Percentiles rank a stretch among this genome's conserved stretches.
Evolutionary conservation across 2,113 vertebrate genomes (phyloP).

Genomic region (Ptilonorhynchus violaceus): DNA sequence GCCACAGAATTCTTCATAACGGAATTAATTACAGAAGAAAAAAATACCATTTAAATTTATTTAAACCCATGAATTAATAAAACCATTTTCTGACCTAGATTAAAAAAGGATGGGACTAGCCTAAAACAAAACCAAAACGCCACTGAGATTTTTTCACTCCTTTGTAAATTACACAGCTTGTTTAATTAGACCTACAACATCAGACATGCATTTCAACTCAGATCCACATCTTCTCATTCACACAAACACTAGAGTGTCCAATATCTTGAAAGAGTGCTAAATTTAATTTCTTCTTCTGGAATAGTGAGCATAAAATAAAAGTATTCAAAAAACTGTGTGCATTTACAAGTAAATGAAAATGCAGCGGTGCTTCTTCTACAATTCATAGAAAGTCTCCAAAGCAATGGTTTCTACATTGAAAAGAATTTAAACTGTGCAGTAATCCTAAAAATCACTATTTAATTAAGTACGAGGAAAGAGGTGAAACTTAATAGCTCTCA

Average conservation of each 20-base stretch:
- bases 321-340: not conserved
- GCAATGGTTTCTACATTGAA: not conserved
- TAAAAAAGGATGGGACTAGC: not conserved
- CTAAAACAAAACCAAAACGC: not conserved
- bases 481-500: not conserved
- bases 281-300: not conserved
- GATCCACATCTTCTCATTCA: not conserved
- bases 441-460: not conserved
- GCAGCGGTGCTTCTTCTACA: not conserved
- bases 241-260: not conserved
- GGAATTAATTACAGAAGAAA: conserved; percentile 14
- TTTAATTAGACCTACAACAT: not conserved
- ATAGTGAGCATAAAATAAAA: not conserved
- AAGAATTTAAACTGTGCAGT: not conserved
- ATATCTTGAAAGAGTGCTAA: not conserved
- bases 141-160: not conserved
- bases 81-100: not conserved
- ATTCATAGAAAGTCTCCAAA: not conserved
- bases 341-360: not conserved
- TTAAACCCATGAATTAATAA: not conserved
- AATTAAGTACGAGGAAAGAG: not conserved
- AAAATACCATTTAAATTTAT: not conserved
- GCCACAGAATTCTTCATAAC: not conserved
- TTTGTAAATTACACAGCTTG: not conserved
- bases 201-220: not conserved